These are phyloP conservation scores for Psylliodes chrysocephalus DNA, from an alignment of 2,888 invertebrate genomes.

Conservation along the genomic window DNA sequence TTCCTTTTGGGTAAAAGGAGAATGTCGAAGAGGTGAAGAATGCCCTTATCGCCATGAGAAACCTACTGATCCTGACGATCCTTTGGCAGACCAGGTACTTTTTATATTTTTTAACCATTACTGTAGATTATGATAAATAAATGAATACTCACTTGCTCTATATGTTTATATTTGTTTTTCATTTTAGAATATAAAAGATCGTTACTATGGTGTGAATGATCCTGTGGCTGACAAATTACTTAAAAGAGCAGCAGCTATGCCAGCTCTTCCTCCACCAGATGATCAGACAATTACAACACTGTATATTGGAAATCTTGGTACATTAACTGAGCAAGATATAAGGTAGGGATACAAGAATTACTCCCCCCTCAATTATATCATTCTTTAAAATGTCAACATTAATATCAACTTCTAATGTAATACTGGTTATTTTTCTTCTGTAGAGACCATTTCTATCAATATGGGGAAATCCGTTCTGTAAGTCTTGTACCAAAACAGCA, in stretches of 20 bases:
- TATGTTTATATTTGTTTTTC: background rate
- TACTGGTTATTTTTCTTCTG: slow-evolving; percentile 23
- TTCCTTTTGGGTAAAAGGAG: slow-evolving; percentile 98
- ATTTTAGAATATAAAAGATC: slow-evolving; percentile 88
- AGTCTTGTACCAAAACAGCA: slow-evolving; percentile 93
- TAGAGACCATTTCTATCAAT: slow-evolving; percentile 97
- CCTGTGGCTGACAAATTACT: slow-evolving; percentile 95
- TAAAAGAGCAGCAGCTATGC: slow-evolving; percentile 91
- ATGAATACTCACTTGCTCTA: background rate
- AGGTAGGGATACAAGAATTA: slow-evolving; percentile 62
- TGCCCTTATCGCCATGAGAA: slow-evolving; percentile 96
- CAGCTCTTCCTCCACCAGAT: slow-evolving; percentile 94
- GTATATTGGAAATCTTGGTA: slow-evolving; percentile 96
- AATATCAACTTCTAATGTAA: no score
- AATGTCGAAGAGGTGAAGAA: slow-evolving; percentile 95
- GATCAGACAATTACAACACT: slow-evolving; percentile 96
- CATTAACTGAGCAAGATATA: slow-evolving; percentile 89
- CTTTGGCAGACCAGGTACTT: slow-evolving; percentile 83
- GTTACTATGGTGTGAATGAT: slow-evolving; percentile 94
- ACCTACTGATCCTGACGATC: slow-evolving; percentile 97
- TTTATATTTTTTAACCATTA: no score
- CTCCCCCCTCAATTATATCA: no score
- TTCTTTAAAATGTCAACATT: no score
- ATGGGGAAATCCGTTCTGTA: slow-evolving; percentile 95
- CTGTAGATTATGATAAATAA: background rate